phyloP scores from a whole-genome alignment of 2,113 vertebrate genomes.

The Neodontobutis hainanensis region DNA sequence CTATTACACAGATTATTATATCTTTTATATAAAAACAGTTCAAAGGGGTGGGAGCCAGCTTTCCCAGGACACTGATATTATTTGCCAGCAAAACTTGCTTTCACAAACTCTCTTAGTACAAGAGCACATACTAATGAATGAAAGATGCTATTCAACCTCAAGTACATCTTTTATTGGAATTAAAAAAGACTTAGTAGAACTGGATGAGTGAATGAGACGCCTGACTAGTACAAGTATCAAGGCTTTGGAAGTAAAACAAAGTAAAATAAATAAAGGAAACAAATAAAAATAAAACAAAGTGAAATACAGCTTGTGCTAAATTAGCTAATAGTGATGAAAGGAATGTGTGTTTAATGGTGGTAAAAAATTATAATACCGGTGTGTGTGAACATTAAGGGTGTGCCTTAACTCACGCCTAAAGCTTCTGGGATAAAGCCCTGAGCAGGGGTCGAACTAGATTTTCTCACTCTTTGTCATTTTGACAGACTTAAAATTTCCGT shows the following conservation, averaged over 20 bases:
- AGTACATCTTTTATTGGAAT: constrained; percentile 1
- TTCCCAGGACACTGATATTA: not conserved
- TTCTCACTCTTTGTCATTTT: too few relatives aligned
- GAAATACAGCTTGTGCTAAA: too few relatives aligned
- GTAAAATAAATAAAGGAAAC: too few relatives aligned
- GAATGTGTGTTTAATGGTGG: too few relatives aligned
- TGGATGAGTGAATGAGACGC: not conserved
- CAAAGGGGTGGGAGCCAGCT: constrained; percentile 1
- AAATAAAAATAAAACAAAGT: too few relatives aligned
- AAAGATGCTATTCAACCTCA: constrained; percentile 2
- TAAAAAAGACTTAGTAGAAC: not conserved
- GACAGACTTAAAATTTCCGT: too few relatives aligned
- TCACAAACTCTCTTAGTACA: constrained; percentile 7
- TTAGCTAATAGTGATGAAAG: too few relatives aligned
- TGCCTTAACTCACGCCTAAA: too few relatives aligned
- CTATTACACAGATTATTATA: constrained; percentile 49
- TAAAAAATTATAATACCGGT: too few relatives aligned
- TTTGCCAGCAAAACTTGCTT: constrained; percentile 9
- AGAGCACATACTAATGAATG: constrained; percentile 16
- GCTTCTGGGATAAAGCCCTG: too few relatives aligned
- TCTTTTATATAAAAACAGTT: constrained; percentile 32
- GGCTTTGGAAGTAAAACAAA: not conserved
- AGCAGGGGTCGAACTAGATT: too few relatives aligned
- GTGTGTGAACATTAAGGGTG: too few relatives aligned
- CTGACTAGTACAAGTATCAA: not conserved